Conservation (phyloP, 2,888 invertebrate genomes). For the Pegoplata infirma region DNA sequence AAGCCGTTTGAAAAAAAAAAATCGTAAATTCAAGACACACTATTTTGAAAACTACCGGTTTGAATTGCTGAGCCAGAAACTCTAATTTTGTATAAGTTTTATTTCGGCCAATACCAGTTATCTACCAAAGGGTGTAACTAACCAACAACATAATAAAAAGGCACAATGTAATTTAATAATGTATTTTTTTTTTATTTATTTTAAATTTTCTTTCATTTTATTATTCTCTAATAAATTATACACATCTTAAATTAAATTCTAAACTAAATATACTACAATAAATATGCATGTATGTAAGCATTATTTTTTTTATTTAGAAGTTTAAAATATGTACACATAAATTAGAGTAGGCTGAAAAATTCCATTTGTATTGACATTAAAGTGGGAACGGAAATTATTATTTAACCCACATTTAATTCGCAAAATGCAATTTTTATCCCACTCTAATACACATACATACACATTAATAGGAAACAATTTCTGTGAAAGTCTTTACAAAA, state of each 20-base stretch:
- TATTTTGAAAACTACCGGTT: too few species aligned
- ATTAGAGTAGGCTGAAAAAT: too few species aligned
- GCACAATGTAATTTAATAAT: not conserved
- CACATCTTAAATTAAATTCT: conserved; percentile 47
- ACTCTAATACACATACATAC: conserved; percentile 28
- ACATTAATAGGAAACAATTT: conserved; percentile 46
- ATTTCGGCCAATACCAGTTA: too few species aligned
- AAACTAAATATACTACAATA: conserved; percentile 60
- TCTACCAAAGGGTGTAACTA: too few species aligned
- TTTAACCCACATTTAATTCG: too few species aligned
- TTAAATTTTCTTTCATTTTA: conserved; percentile 29
- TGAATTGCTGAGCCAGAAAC: too few species aligned
- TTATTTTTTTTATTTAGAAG: not conserved
- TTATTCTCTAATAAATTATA: conserved; percentile 59
- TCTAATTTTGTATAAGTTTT: too few species aligned
- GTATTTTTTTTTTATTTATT: conserved; percentile 18
- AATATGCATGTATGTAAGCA: conserved; percentile 8
- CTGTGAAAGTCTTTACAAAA: conserved; percentile 12
- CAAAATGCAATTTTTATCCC: too few species aligned
- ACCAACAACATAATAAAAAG: too few species aligned
- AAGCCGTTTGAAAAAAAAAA: too few species aligned
- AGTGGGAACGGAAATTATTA: too few species aligned
- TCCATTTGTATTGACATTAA: not conserved
- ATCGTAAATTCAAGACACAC: too few species aligned
- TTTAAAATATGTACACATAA: not conserved